Evolutionary conservation across 2,113 vertebrate genomes (phyloP), one percentile per base, ranked within the genome.

Genomic region (Poeciliopsis prolifica): DNA sequence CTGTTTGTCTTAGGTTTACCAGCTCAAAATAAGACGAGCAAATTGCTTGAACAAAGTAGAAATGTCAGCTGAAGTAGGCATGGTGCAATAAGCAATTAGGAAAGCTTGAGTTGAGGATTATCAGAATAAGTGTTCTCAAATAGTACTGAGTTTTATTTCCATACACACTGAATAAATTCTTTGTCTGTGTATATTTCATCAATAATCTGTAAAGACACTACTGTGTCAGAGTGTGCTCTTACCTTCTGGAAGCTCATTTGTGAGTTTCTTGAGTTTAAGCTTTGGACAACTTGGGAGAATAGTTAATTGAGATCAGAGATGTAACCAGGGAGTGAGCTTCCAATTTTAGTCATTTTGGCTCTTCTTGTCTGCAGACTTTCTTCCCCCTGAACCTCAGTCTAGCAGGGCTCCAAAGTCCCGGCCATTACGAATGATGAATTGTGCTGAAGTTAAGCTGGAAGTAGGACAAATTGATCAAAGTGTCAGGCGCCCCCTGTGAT

Each of bases 381-480:
- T 58, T 24, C 78, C 75, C 68, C 78, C 87, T 92, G 88, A 92
- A 92, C 88, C 80, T 48, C 75, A 71, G 86, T 87, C 85, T 88
- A 78, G 83, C 67, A 79, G 66, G 61, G 84, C 90, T 93, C 90
- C 78, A 70, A 79, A 89, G 90, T 91, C 90, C 77, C 85, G 89
- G 90, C 86, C 91, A 91, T 93, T 94, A 93, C 87, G 86, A 88
- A 95, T 94, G 95, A 95, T 95, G 92, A 95, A 95, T 95, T 93
- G 93, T 87, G 89, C 89, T 92, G 91, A 87, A 90, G 93, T 94
- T 93, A 92, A 93, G 93, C 80, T 70, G 86, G 90, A 95, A 95
- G 92, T 94, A 94, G 94, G 93, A 94, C 94, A 90, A 94, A 94
- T 94, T 94, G 92, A 95, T 94, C 94, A 94, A 95, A 94, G 91